Conservation (phyloP, 1,140 invertebrate species). For the Drosophila bocki region DNA sequence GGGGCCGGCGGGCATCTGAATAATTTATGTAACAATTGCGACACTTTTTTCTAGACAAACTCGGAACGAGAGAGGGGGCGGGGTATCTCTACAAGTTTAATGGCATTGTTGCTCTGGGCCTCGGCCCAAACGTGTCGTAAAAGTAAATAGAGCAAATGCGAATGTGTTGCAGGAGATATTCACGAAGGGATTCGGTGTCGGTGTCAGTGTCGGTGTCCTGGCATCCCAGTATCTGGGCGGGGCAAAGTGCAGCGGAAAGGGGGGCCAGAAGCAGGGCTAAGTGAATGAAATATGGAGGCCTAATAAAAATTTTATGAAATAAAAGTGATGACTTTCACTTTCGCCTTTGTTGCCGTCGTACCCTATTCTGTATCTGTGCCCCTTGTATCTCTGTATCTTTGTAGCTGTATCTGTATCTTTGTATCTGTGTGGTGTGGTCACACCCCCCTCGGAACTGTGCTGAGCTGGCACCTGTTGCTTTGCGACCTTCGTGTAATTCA, state of each 20-base stretch:
- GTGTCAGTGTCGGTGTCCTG: constrained; percentile 9
- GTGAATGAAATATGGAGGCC: constrained; percentile 80
- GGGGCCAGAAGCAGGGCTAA: constrained; percentile 41
- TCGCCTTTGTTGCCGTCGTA: constrained; percentile 28
- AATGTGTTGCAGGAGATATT: constrained; percentile 16
- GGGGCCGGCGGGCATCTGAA: constrained; percentile 61
- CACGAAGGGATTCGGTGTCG: constrained; percentile 14
- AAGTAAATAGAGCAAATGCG: constrained; percentile 77
- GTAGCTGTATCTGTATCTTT: background rate
- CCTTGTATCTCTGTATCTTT: background rate
- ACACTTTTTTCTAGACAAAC: constrained; percentile 65
- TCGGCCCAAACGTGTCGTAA: constrained; percentile 71
- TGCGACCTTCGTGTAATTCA: constrained; percentile 38
- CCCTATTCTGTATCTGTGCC: background rate
- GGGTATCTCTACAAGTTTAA: constrained; percentile 67
- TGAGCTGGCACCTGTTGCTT: constrained; percentile 48
- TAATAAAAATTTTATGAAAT: constrained; percentile 82
- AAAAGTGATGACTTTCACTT: constrained; percentile 83
- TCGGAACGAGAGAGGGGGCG: background rate
- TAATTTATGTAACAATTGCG: constrained; percentile 83
- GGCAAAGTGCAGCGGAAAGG: background rate
- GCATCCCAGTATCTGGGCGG: background rate
- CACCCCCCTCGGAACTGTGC: constrained; percentile 1
- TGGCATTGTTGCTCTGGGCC: constrained; percentile 76
- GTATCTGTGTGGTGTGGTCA: constrained; percentile 18